Base-by-base conservation (phyloP, 2,113 vertebrate genomes). In the Chauna torquata region DNA sequence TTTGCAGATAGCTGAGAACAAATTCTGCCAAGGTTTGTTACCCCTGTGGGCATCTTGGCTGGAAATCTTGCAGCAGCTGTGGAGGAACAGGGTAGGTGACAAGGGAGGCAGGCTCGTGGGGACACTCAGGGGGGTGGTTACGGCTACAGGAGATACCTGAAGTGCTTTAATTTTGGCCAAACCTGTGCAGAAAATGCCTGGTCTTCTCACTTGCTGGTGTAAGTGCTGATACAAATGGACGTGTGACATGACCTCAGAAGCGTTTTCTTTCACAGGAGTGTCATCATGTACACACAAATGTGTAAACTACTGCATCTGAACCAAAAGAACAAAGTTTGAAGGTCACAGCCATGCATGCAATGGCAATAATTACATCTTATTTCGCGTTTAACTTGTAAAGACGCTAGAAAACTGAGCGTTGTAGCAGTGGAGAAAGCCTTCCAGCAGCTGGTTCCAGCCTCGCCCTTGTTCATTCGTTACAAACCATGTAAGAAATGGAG, bases 391-490 rank as follows among this genome's bases (percentile, higher is more conserved):
- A 25, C 36, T 65, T 17, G 27, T 16, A 65, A 42, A 65, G 38
- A 19, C 40, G 7, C 27, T 61, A 12, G 54, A 23, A 28, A 59
- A 45, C 17, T 23, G 38, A 5, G 5, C 45, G 11, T 5, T 34
- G 24, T 40, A 7, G 38, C 11, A 36, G 32, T 3, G 9, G 52
- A 36, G 32, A 44, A 42, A 20, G 32, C 16, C 30, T 50, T 44
- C 20, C 9, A 27, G 16, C 1, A 3, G 14, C 45, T 27, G 27
- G 38, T 52, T 44, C 22, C 36, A 28, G 38, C 38, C 4, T 74
- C 1, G 5, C 30, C 32, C 16, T 58, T 18, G n/a, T 14, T 65
- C 17, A 2, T 32, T 36, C 25, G 0, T 45, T 28, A 28, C 15
- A 34, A 44, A 45, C 52, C 22, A 5, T 34, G 6, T 40, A 32